A percentile compares a stretch with the other conserved stretches of the same genome.
Evolutionary conservation across 2,888 invertebrate species (phyloP).

Genomic region (Microchrysa polita): DNA sequence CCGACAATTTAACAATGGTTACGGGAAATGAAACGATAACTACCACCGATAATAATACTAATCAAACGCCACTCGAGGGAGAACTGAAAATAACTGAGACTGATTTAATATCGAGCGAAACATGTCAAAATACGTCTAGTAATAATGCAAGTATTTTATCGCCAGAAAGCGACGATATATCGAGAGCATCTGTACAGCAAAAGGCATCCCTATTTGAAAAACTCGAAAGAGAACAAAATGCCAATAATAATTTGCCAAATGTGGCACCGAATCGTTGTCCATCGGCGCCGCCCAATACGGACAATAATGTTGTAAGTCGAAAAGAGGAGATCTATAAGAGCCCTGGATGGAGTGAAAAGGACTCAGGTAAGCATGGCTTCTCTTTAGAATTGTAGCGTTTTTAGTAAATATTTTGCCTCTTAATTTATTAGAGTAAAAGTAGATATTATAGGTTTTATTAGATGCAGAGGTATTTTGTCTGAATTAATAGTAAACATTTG

Average conservation of each 20-base stretch:
- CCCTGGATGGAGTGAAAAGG: conserved; percentile 51
- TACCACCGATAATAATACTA: conserved; percentile 9
- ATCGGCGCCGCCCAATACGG: conserved; percentile 8
- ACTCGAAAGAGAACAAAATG: conserved; percentile 57
- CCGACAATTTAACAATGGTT: conserved; percentile 15
- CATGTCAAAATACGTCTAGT: conserved; percentile 31
- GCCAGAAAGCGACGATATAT: conserved; percentile 60
- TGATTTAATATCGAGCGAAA: conserved; percentile 50
- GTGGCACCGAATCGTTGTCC: conserved; percentile 24
- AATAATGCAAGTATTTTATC: conserved; percentile 42
- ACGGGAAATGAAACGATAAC: neutral
- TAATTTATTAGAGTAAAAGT: too few relatives aligned
- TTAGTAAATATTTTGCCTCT: too few relatives aligned
- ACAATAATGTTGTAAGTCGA: conserved; percentile 50
- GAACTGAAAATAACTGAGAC: conserved; percentile 62
- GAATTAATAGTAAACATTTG: too few relatives aligned
- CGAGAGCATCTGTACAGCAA: conserved; percentile 63
- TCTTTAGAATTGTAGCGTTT: too few relatives aligned
- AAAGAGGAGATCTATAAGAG: conserved; percentile 54
- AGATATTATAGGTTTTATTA: too few relatives aligned
- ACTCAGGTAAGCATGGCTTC: conserved; percentile 53
- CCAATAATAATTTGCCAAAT: conserved; percentile 31
- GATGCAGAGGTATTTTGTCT: too few relatives aligned
- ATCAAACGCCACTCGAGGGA: conserved; percentile 49
- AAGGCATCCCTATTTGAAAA: conserved; percentile 64